Evolutionary conservation across 2,113 vertebrate genomes (phyloP).

Genomic region (Tragelaphus imberbis): DNA sequence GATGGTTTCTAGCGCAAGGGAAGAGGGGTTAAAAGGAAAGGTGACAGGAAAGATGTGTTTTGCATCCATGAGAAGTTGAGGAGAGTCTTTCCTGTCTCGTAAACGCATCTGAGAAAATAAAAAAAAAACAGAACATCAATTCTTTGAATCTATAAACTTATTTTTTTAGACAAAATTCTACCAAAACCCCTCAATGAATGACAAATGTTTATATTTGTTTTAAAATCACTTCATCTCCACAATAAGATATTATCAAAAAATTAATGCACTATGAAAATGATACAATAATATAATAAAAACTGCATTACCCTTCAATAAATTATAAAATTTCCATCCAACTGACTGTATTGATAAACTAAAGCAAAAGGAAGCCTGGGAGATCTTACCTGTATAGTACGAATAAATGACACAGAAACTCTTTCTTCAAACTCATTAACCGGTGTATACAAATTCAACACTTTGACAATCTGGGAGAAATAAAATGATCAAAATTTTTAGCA

Average conservation of each 20-base stretch:
- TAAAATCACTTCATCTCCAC: not conserved
- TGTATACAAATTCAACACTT: constrained; percentile 98
- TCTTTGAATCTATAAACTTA: not conserved
- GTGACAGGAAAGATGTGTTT: constrained; percentile 98
- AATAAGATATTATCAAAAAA: not conserved
- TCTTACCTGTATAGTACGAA: constrained; percentile 97
- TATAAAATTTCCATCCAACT: constrained; percentile 13
- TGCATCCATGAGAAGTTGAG: constrained; percentile 97
- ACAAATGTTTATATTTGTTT: constrained; percentile 29
- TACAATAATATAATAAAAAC: not conserved
- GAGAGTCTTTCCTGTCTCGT: constrained; percentile 93
- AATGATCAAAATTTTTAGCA: constrained; percentile 24
- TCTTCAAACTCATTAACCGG: constrained; percentile 99
- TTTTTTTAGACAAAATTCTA: not conserved
- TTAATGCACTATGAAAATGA: not conserved
- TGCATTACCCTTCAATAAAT: not conserved
- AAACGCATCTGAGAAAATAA: constrained; percentile 86
- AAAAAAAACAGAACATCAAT: constrained; percentile 51
- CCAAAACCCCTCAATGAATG: not conserved
- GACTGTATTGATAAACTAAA: not conserved
- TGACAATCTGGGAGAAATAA: constrained; percentile 89
- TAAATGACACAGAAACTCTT: constrained; percentile 94
- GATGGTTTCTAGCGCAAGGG: constrained; percentile 95
- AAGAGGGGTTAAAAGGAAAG: constrained; percentile 96
- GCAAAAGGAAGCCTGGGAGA: not conserved